Base-by-base conservation (phyloP, 1,140 invertebrate species). In the Heliconius hewitsoni region DNA sequence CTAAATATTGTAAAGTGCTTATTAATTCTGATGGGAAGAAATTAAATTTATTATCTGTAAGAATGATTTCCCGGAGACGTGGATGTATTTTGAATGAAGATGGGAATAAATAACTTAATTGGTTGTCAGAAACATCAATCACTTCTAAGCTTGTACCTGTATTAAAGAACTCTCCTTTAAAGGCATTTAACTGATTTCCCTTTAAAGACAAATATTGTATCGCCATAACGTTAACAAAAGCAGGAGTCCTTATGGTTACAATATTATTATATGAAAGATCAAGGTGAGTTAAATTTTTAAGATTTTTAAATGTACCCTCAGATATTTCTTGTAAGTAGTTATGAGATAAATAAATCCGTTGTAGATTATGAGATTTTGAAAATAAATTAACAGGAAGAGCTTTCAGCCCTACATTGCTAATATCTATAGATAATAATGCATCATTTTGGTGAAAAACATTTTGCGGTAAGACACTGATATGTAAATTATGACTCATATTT, bases 81-180 rank as follows among this genome's bases (percentile, higher is more conserved):
- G 97, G 96, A 91, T 98, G 97, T 76, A 97, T 97, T 86, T 96
- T 96, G 87, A 98, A 98, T 6, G 97, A 97, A 0, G 97, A 97
- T 5, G 97, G 97, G 84, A 97, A 97, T 50, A 98, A 91, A 89
- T 98, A 98, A 84, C 96, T 96, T 42, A 98, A 92, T 82, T 97
- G 96, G 93, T 98, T 98, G 72, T 97, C 90, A 11, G 96, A 96
- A 42, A 98, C 95, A 87, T 98, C 96, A 34, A 98, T 91, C 74
- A 96, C 94, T 94, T 97, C 96, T 42, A 98, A 92, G 82, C 96
- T 96, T 0, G 97, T 97, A 39, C 95, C 95, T 3, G 96, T 96
- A 73, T 96, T 96, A 86, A 97, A 97, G 84, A 97, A 97, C 88
- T 98, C 97, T 5, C 97, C 97, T 94, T 97, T 97, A 85, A 98